Evolutionary conservation across 1,140 invertebrate species (phyloP).

Genomic region (Heliconius melpomene): DNA sequence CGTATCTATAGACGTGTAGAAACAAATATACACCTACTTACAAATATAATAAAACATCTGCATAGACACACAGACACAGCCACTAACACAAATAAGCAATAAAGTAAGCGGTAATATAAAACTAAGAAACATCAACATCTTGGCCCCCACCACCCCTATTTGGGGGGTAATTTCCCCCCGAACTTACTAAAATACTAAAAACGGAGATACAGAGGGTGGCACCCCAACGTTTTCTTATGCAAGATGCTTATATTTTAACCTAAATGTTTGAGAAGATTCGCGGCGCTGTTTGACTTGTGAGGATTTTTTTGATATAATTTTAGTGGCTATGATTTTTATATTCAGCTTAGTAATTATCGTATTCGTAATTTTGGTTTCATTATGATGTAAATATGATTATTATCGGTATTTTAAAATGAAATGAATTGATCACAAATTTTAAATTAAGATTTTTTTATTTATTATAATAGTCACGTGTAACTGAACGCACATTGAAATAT

Average conservation of each 20-base stretch:
- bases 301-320: neutral
- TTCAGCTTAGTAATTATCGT: neutral
- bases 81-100: conserved; percentile 78
- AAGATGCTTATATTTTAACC: conserved; percentile 80
- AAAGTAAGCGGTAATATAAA: conserved; percentile 79
- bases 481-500: conserved; percentile 11
- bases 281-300: conserved; percentile 52
- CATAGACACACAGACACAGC: conserved; percentile 62
- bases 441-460: neutral
- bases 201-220: conserved; percentile 70
- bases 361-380: neutral
- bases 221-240: conserved; percentile 76
- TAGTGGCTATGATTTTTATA: neutral
- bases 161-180: conserved; percentile 70
- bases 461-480: neutral
- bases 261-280: conserved; percentile 71
- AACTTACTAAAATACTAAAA: conserved; percentile 81
- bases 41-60: conserved; percentile 57
- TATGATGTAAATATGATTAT: neutral
- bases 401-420: neutral
- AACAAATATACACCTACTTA: neutral
- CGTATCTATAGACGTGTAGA: neutral
- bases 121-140: conserved; percentile 81
- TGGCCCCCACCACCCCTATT: conserved; percentile 50
- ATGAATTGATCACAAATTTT: neutral